Evolutionary conservation across 2,797 vertebrate species (phyloP), one percentile per base, ranked within the genome.

Genomic region (Staurois parvus): DNA sequence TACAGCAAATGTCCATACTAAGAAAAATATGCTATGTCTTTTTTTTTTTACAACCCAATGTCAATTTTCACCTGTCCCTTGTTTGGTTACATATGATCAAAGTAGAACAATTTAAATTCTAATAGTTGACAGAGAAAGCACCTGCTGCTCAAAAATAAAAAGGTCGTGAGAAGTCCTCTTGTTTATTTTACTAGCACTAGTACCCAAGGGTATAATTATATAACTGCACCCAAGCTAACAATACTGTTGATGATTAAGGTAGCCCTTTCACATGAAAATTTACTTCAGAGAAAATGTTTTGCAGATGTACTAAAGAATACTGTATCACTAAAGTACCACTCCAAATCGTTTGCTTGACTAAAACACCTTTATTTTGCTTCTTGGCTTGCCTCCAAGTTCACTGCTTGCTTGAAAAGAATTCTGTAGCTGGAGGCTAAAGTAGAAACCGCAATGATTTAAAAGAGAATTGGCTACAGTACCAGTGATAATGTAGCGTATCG

Each of bases 391-490:
- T 95, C 96, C 96, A 97, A 94, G 89, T 91, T 91, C 92, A 91
- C 95, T 96, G 93, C 88, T 90, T 85, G 95, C 93, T 92, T 96
- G 93, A 94, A 94, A 96, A 95, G 93, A 94, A 94, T 95, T 95
- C 94, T 94, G 94, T 95, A 94, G 96, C 95, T 95, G 92, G 92
- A 96, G 93, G 94, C 94, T 91, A 92, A 94, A 93, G 91, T 91
- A 93, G 91, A 94, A 95, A 93, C 95, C 91, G 88, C 95, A 96
- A 95, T 95, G 91, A 96, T 95, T 96, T 96, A 94, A 95, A 96
- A 94, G 95, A 95, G 95, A 96, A 96, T 95, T 96, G 93, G 94
- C 95, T 96, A 96, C 94, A 95, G 94, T 96, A 91, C 88, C 93
- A 92, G 89, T 90, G 91, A 94, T 94, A 95, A 95, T 96, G 93